A percentile compares a stretch with the other conserved stretches of the same genome.
These are phyloP conservation scores for Mystacides longicornis DNA, from an alignment of 2,888 invertebrate genomes.

Conservation along the genomic window DNA sequence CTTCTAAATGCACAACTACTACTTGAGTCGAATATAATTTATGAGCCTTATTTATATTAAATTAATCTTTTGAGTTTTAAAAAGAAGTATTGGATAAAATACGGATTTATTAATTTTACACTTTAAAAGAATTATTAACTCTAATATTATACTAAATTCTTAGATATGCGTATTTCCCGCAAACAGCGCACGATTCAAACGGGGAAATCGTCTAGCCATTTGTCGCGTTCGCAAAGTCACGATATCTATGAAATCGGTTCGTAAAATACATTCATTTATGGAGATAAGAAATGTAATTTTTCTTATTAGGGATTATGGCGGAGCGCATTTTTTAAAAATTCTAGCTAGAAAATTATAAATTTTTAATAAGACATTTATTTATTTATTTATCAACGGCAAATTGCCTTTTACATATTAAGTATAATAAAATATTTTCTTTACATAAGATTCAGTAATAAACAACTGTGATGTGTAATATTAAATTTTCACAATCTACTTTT, in stretches of 20 bases:
- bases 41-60: slow-evolving; percentile 4
- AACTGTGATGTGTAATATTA: too few relatives aligned
- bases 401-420: too few relatives aligned
- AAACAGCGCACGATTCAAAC: slow-evolving; percentile 46
- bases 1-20: slow-evolving; percentile 71
- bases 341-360: too few relatives aligned
- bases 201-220: slow-evolving; percentile 41
- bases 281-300: too few relatives aligned
- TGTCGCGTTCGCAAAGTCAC: neutral
- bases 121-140: slow-evolving; percentile 9
- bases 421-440: too few relatives aligned
- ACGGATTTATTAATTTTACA: slow-evolving; percentile 34
- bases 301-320: too few relatives aligned
- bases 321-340: too few relatives aligned
- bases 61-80: slow-evolving; percentile 19
- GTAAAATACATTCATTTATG: too few relatives aligned
- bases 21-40: slow-evolving; percentile 51
- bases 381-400: too few relatives aligned
- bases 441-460: too few relatives aligned
- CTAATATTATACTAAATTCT: slow-evolving; percentile 31
- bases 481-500: too few relatives aligned
- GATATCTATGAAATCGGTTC: neutral
- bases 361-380: too few relatives aligned
- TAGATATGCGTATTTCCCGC: slow-evolving; percentile 28
- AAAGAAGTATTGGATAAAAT: slow-evolving; percentile 39